Base-by-base conservation (phyloP, 2,113 vertebrate genomes). In the Gobiocypris rarus region DNA sequence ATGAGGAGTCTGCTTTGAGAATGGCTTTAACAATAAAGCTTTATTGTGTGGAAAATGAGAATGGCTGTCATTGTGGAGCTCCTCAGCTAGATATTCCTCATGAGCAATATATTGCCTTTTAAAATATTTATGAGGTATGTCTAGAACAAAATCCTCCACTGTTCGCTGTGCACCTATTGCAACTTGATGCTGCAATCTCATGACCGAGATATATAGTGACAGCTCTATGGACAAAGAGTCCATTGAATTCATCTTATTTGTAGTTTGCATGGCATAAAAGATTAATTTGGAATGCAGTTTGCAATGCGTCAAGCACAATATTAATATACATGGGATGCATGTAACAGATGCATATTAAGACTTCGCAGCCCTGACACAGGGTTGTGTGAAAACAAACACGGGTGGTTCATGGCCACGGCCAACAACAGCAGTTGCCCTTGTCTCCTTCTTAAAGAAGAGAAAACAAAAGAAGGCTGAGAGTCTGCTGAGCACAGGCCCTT, bases 391-490 rank as follows among this genome's bases (percentile, higher is more conserved):
- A 83, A 70, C 81, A 73, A 75, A 81, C 59, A 78, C 54, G 80
- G 59, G 48, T 78, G 74, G 83, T 83, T 86, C 85, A 83, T 76
- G 80, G 83, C 77, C 86, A 88, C 22, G 83, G 84, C 83, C 75
- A 76, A 65, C 43, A 83, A 85, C 74, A 83, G 75, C 86, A 84
- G 79, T 80, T 65, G 81, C 84, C 58, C 45, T 83, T 26, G 54
- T 76, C 76, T 84, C 52, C 63, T 83, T 80, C 75, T 83, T 86
- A 56, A 79, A 75, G 84, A 73, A 56, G 73, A 38, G 65, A 28
- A 82, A 74, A 87, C 86, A 88, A 87, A 86, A 59, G 83, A 81
- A 67, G 85, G 85, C 86, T 67, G 76, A 75, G 83, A 81, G 83
- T 83, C 71, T 70, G 81, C 83, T 52, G 54, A 19, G 77, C 24